A percentile compares a stretch with the other conserved stretches of the same genome.
These are phyloP conservation scores for Pagrus major DNA, from an alignment of 2,113 vertebrate genomes.

Conservation along the genomic window DNA sequence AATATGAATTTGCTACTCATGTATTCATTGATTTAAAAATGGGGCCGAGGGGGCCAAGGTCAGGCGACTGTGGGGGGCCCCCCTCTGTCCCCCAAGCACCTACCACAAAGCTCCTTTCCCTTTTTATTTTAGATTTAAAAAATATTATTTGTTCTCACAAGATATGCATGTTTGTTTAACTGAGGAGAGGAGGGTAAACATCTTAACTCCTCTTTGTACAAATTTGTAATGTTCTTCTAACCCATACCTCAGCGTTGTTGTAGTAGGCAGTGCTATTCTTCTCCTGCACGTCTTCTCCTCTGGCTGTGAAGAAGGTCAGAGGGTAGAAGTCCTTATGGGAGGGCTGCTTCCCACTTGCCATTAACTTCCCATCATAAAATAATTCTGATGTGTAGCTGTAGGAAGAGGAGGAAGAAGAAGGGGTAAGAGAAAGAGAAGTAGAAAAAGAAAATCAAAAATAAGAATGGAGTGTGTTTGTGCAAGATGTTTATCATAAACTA, in stretches of 20 bases:
- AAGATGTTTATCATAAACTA: no score
- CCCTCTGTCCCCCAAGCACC: no score
- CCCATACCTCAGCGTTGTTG: conserved; percentile 96
- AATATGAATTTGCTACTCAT: background rate
- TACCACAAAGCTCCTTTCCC: no score
- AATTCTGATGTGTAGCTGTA: conserved; percentile 97
- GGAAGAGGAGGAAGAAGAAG: background rate
- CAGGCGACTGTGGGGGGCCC: no score
- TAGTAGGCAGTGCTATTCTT: conserved; percentile 99
- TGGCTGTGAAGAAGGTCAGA: conserved; percentile 97
- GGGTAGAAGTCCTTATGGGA: conserved; percentile 99
- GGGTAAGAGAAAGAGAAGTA: background rate
- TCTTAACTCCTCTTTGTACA: background rate
- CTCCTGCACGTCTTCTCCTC: conserved; percentile 98
- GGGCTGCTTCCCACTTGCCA: conserved; percentile 99
- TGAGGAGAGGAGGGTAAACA: background rate
- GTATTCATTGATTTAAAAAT: background rate
- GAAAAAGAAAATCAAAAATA: background rate
- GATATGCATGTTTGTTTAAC: background rate
- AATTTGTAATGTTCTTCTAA: background rate
- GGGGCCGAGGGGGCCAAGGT: no score
- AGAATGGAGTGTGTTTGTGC: background rate
- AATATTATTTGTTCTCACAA: background rate
- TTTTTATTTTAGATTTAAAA: background rate
- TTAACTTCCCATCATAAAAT: conserved; percentile 98